phyloP scores from a whole-genome alignment of 2,888 invertebrate genomes.

The Melolontha melolontha region DNA sequence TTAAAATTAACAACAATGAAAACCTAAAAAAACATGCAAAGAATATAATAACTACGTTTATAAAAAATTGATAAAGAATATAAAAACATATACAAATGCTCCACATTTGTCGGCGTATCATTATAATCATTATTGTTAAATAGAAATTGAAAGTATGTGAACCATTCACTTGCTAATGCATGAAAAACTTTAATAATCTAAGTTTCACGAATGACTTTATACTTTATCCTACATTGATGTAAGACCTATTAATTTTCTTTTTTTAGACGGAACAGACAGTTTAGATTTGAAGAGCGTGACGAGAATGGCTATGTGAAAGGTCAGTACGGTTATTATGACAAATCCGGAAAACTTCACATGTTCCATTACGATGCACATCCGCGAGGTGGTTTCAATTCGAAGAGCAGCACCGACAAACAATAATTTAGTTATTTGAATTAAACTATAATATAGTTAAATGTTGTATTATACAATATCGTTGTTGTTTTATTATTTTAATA shows the following conservation, averaged over 20 bases:
- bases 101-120: too few relatives aligned
- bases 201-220: neutral
- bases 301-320: slow-evolving; percentile 81
- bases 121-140: too few relatives aligned
- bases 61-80: too few relatives aligned
- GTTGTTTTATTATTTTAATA: too few relatives aligned
- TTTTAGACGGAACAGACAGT: slow-evolving; percentile 81
- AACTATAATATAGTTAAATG: neutral
- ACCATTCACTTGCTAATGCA: too few relatives aligned
- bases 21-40: too few relatives aligned
- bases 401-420: slow-evolving; percentile 52
- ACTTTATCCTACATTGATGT: neutral
- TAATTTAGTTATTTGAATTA: slow-evolving; percentile 8
- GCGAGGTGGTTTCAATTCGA: slow-evolving; percentile 76
- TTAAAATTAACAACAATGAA: too few relatives aligned
- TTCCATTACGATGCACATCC: slow-evolving; percentile 83
- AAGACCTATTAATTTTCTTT: slow-evolving; percentile 35
- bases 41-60: too few relatives aligned
- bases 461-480: too few relatives aligned
- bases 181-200: neutral
- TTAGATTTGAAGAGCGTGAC: slow-evolving; percentile 83
- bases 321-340: slow-evolving; percentile 85
- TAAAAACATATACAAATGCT: too few relatives aligned
- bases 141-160: too few relatives aligned
- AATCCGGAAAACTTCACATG: slow-evolving; percentile 79